These are phyloP conservation scores for Neostethus bicornis DNA, from an alignment of 2,797 vertebrate species.

Conservation along the genomic window DNA sequence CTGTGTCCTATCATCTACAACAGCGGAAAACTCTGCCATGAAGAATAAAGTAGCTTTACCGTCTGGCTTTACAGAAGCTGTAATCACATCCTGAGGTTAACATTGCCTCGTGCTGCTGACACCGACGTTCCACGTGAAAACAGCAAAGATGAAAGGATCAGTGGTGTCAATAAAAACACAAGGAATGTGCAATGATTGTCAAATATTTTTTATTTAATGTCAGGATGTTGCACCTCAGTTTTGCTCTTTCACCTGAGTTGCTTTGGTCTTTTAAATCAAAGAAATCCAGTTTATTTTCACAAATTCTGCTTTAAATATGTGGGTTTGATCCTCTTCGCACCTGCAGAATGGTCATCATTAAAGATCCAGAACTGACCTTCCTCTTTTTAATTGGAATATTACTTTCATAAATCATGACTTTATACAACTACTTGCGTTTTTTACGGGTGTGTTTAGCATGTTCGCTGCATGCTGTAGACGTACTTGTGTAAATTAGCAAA, in stretches of 20 bases:
- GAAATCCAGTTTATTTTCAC: constrained; percentile 9
- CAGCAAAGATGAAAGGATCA: constrained; percentile 42
- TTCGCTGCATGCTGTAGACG: neutral
- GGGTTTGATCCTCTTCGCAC: neutral
- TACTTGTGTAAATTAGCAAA: no score
- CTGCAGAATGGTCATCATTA: neutral
- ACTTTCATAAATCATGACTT: constrained; percentile 1
- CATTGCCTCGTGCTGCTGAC: constrained; percentile 42
- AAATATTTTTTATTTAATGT: constrained; percentile 19
- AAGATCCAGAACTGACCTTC: constrained; percentile 1
- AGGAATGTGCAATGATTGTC: constrained; percentile 1
- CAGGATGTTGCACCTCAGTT: constrained; percentile 8
- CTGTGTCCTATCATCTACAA: constrained; percentile 13
- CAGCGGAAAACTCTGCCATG: constrained; percentile 5
- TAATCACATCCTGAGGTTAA: constrained; percentile 51
- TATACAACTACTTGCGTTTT: constrained; percentile 4
- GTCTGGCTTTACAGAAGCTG: constrained; percentile 37
- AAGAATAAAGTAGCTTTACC: constrained; percentile 20
- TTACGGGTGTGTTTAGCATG: constrained; percentile 11
- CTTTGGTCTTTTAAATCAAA: constrained; percentile 2
- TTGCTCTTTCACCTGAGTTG: constrained; percentile 9
- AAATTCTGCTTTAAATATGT: neutral
- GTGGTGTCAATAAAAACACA: constrained; percentile 31
- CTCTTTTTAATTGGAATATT: neutral
- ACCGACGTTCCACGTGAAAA: constrained; percentile 34